A percentile compares a stretch with the other conserved stretches of the same genome.
Evolutionary conservation across 2,113 vertebrate species (phyloP).

Genomic region (Zapornia atra): DNA sequence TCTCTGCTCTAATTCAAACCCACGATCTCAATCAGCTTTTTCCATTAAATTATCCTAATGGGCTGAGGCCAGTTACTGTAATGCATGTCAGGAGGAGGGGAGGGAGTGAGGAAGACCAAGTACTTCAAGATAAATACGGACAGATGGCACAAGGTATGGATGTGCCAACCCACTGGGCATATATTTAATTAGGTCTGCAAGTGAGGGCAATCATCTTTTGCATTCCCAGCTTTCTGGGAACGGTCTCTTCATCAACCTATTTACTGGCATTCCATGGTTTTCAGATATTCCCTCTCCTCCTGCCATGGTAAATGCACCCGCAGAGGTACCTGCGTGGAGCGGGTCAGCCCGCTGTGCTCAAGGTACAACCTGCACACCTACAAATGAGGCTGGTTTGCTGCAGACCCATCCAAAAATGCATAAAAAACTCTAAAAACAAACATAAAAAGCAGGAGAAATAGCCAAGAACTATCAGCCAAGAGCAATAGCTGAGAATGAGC

Average conservation of each 20-base stretch:
- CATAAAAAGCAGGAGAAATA: neutral
- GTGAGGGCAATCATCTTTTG: accelerated
- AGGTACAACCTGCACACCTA: neutral
- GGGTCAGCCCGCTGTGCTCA: neutral
- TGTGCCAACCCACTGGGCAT: neutral
- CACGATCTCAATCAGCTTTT: neutral
- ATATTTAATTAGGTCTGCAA: neutral
- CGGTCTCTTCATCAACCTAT: neutral
- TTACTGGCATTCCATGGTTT: neutral
- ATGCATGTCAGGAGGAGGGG: neutral
- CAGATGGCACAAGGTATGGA: neutral
- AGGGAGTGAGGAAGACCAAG: neutral
- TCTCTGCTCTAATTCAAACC: neutral
- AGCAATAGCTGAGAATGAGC: accelerated
- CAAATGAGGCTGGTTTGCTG: accelerated
- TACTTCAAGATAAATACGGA: neutral
- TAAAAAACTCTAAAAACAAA: neutral
- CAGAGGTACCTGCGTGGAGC: neutral
- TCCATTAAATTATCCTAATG: neutral
- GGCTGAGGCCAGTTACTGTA: neutral
- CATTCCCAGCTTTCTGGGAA: neutral
- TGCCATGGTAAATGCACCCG: accelerated
- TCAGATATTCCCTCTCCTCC: neutral
- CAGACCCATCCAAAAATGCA: neutral
- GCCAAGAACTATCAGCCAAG: neutral